Evolutionary conservation across 2,888 invertebrate species (phyloP), one percentile per base, ranked within the genome.

Genomic region (Agrotis clavis): DNA sequence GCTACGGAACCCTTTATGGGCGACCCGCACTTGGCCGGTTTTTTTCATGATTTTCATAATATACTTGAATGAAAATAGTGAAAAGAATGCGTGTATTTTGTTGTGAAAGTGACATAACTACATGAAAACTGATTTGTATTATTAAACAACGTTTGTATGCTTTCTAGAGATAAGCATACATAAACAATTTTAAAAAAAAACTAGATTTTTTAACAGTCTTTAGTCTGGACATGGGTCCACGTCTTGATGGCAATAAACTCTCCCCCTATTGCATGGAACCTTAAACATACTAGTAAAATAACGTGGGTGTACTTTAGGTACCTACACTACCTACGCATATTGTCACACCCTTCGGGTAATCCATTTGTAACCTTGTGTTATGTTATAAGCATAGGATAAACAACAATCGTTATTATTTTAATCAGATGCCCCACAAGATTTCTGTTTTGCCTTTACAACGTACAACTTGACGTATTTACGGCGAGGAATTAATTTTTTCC

Each of bases 351-450:
- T 5, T n/a, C 1, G n/a, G 1, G 2, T 2, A 6, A 6, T 35
- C 6, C 13, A 6, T 13, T 13, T n/a, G 1, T 57, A 25, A 14
- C 3, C 13, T 57, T 57, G 9, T 56, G 2, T 47, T 16, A 47
- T 13, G 47, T 30, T 18, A 11, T 2, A 0, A 41, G 30, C 30
- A n/a, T n/a, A n/a, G 19, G 50, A 56, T 47, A 57, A 16, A 41
- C 25, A 53, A 11, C 19, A 50, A 11, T 72, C 35, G 56, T 79
- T 41, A 62, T 59, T 50, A 74, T 68, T 68, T 60, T 41, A 60
- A 79, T 77, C 74, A 60, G 25, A 41, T 9, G 35, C 35, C 35
- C 7, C 11, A 41, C 41, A 41, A 41, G 41, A 41, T 41, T 41
- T 11, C 35, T 9, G 35, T 9, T 9, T 35, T 35, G 35, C 1